phyloP scores from a whole-genome alignment of 2,113 vertebrate species.

The Castor canadensis region DNA sequence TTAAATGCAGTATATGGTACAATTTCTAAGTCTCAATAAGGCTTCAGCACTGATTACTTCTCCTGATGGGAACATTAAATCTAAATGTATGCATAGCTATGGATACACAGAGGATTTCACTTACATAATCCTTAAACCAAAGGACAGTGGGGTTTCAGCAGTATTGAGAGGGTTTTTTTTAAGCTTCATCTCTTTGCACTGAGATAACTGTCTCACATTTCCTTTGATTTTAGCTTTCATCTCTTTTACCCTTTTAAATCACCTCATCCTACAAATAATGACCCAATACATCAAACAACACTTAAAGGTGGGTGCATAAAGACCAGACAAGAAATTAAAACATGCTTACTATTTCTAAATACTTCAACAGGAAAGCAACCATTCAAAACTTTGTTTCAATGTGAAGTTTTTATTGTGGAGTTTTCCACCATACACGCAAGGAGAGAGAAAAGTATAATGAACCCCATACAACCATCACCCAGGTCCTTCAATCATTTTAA shows the following conservation, averaged over 20 bases:
- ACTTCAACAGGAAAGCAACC: not conserved
- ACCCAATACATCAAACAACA: not conserved
- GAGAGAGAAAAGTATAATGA: not conserved
- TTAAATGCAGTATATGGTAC: not conserved
- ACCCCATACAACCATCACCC: not conserved
- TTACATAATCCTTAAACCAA: conserved; percentile 53
- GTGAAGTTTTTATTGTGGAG: not conserved
- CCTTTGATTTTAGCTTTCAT: conserved; percentile 21
- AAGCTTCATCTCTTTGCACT: conserved; percentile 18
- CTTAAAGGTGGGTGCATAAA: not conserved
- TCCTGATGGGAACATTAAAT: conserved; percentile 52
- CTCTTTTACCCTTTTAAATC: conserved; percentile 9
- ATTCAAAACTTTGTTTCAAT: not conserved
- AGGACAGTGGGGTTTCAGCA: not conserved
- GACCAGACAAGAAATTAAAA: not conserved
- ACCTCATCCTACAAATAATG: conserved; percentile 5
- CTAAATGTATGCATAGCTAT: conserved; percentile 55
- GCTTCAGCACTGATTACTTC: conserved; percentile 44
- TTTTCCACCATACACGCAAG: not conserved
- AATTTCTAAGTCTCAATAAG: conserved; percentile 54
- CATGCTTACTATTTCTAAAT: not conserved
- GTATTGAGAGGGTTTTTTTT: not conserved
- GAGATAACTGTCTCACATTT: not conserved
- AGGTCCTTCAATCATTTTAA: not conserved
- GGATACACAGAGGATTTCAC: not conserved